Conservation (phyloP, 2,888 invertebrate species). For the Pristionchus fissidentatus region DNA sequence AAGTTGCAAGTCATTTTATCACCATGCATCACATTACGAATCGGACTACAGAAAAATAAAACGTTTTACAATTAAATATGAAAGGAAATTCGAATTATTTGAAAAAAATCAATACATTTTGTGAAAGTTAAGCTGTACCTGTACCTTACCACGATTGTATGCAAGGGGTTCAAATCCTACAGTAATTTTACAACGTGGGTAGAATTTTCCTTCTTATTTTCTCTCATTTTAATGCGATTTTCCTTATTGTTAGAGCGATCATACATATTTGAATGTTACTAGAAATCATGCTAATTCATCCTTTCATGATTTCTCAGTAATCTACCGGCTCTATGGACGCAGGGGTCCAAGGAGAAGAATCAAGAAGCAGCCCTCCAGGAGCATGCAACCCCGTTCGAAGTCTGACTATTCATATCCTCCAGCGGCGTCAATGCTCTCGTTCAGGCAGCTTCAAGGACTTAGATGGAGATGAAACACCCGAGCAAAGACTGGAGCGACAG, state of each 20-base stretch:
- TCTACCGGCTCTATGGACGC: constrained; percentile 7
- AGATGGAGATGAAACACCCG: not conserved
- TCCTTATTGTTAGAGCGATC: not conserved
- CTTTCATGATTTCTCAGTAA: not conserved
- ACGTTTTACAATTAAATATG: not conserved
- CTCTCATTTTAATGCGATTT: constrained; percentile 20
- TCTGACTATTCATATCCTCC: not conserved
- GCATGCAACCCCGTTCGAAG: not conserved
- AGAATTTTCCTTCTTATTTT: not conserved
- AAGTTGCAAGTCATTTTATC: not conserved
- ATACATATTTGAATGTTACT: not conserved
- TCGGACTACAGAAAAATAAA: not conserved
- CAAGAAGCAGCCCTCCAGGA: not conserved
- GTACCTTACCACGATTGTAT: not conserved
- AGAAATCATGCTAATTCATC: not conserved
- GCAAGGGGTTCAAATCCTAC: not conserved
- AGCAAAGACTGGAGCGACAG: constrained; percentile 39
- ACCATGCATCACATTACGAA: not conserved
- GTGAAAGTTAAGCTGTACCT: not conserved
- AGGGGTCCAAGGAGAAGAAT: constrained; percentile 22
- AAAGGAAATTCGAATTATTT: not conserved
- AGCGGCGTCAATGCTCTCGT: not conserved
- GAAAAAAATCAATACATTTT: not conserved
- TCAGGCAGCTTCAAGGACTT: constrained; percentile 4
- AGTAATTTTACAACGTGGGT: not conserved